phyloP scores from a whole-genome alignment of 2,113 vertebrate genomes.

The Tursiops truncatus region DNA sequence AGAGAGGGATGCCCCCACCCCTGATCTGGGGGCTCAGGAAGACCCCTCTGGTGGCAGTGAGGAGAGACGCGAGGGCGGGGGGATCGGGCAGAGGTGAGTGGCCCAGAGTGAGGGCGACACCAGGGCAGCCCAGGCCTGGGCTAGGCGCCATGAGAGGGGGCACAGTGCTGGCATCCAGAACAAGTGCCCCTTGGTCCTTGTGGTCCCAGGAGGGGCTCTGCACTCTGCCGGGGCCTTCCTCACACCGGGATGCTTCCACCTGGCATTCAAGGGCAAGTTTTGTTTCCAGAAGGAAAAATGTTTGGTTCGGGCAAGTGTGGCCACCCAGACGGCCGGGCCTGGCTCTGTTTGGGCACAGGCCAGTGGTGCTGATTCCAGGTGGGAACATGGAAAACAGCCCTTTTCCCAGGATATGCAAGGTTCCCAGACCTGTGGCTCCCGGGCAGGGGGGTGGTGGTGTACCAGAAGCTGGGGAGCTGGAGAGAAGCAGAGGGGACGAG shows the following conservation, averaged over 20 bases:
- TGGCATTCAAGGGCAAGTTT: neutral
- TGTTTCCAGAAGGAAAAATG: slow-evolving; percentile 64
- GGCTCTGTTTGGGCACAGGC: neutral
- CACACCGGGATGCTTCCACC: neutral
- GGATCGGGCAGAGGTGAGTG: too few relatives aligned
- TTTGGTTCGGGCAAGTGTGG: slow-evolving; percentile 55
- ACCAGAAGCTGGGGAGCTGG: too few relatives aligned
- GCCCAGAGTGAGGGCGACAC: neutral
- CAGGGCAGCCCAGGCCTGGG: neutral
- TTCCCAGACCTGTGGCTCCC: neutral
- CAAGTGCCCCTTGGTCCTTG: neutral
- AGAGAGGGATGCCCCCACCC: too few relatives aligned
- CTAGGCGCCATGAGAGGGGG: neutral
- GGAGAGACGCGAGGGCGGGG: too few relatives aligned
- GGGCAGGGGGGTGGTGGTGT: neutral
- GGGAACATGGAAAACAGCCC: neutral
- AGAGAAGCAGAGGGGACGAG: too few relatives aligned
- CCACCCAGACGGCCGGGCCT: slow-evolving; percentile 25
- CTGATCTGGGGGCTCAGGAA: too few relatives aligned
- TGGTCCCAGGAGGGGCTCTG: neutral
- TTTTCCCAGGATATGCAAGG: neutral
- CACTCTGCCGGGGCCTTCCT: neutral
- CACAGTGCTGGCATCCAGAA: fast-evolving
- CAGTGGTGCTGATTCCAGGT: neutral
- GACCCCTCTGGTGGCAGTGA: too few relatives aligned